These are phyloP conservation scores for Andrena cerasifolii DNA, from an alignment of 1,140 invertebrate genomes.

Conservation along the genomic window DNA sequence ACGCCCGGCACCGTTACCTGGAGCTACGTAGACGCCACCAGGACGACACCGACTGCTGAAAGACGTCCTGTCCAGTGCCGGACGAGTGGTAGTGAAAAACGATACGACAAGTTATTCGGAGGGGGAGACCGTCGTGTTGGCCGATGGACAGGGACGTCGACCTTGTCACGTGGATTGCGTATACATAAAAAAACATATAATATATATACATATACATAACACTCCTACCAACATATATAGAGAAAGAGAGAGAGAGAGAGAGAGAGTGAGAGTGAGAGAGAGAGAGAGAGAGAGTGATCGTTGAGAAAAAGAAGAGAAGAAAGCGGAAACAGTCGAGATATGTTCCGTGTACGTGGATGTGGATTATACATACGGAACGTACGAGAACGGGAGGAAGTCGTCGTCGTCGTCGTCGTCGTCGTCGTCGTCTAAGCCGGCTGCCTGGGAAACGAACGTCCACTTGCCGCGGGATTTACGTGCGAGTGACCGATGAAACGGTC, in stretches of 20 bases:
- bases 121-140: background rate
- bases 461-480: conserved; percentile 47
- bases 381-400: conserved; percentile 32
- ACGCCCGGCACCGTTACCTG: conserved; percentile 74
- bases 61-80: conserved; percentile 62
- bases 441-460: conserved; percentile 34
- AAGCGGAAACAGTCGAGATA: no score
- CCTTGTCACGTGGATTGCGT: conserved; percentile 33
- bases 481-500: conserved; percentile 48
- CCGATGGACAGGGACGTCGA: conserved; percentile 19
- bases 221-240: conserved; percentile 20
- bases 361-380: conserved; percentile 1
- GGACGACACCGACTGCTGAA: conserved; percentile 70
- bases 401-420: no score
- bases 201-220: conserved; percentile 26
- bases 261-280: conserved; percentile 20
- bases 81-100: conserved; percentile 73
- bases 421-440: no score
- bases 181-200: conserved; percentile 38
- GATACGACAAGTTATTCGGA: conserved; percentile 23
- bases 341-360: conserved; percentile 33
- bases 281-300: conserved; percentile 9
- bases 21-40: conserved; percentile 75
- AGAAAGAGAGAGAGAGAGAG: background rate
- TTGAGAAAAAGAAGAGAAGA: conserved; percentile 41